These are phyloP conservation scores for Polydrusus pterygomalis DNA, from an alignment of 2,888 invertebrate species.

Conservation along the genomic window DNA sequence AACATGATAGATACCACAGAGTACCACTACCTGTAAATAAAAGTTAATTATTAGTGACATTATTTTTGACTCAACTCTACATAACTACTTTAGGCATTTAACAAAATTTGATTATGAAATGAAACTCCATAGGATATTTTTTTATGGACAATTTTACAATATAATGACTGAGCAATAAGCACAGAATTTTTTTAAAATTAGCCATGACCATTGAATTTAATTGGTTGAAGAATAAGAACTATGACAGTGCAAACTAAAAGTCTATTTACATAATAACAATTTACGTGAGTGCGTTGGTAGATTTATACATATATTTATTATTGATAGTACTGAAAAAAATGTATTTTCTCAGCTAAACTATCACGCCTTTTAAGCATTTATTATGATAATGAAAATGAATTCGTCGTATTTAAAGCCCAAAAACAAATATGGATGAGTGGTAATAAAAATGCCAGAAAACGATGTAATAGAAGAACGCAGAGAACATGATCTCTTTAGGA, in stretches of 20 bases:
- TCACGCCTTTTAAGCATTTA: slow-evolving; percentile 41
- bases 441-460: background rate
- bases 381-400: background rate
- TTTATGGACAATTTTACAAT: no score
- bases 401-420: no score
- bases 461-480: slow-evolving; percentile 19
- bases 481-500: slow-evolving; percentile 29
- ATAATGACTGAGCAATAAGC: slow-evolving; percentile 24
- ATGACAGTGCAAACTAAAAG: slow-evolving; percentile 39
- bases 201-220: slow-evolving; percentile 14
- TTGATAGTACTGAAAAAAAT: slow-evolving; percentile 39
- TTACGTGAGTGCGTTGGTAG: slow-evolving; percentile 47
- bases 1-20: no score
- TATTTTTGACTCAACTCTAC: no score
- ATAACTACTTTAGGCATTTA: no score
- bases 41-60: no score
- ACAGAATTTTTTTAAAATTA: slow-evolving; percentile 13
- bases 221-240: slow-evolving; percentile 25
- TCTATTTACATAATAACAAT: slow-evolving; percentile 44
- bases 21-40: background rate
- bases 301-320: slow-evolving; percentile 46
- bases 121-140: no score
- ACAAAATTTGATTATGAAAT: no score
- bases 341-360: slow-evolving; percentile 10
- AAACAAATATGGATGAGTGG: no score